These are phyloP conservation scores for Blastobasis lacticolella DNA, from an alignment of 2,888 invertebrate species.

Conservation along the genomic window DNA sequence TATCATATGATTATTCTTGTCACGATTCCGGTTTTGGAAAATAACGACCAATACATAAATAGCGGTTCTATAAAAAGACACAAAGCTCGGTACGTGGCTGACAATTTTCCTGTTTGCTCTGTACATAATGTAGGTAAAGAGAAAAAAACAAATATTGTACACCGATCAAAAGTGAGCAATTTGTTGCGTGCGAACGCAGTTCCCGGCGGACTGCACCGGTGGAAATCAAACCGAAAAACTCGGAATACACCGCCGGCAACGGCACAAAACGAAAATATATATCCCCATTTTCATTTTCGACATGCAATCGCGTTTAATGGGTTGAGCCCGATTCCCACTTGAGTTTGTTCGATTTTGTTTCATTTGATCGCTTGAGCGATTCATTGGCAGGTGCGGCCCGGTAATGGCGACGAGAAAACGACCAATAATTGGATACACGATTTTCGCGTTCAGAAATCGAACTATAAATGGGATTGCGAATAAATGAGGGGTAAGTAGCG, in stretches of 20 bases:
- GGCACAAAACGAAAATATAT: slow-evolving; percentile 52
- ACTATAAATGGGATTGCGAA: too few relatives aligned
- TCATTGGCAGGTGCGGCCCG: slow-evolving; percentile 37
- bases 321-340: slow-evolving; percentile 65
- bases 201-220: slow-evolving; percentile 49
- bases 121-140: too few relatives aligned
- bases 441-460: too few relatives aligned
- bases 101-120: too few relatives aligned
- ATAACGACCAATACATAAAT: too few relatives aligned
- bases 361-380: slow-evolving; percentile 53
- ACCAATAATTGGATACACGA: too few relatives aligned
- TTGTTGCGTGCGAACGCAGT: slow-evolving; percentile 55
- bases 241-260: slow-evolving; percentile 41
- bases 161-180: slow-evolving; percentile 58
- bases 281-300: slow-evolving; percentile 66
- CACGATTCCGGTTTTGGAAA: too few relatives aligned
- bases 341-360: slow-evolving; percentile 63
- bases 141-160: slow-evolving; percentile 20
- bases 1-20: too few relatives aligned
- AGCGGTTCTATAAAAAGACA: too few relatives aligned
- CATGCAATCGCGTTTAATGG: slow-evolving; percentile 68
- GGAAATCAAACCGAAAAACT: slow-evolving; percentile 59
- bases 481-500: too few relatives aligned
- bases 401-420: slow-evolving; percentile 9
- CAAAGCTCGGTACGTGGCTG: too few relatives aligned